Evolutionary conservation across 2,888 invertebrate genomes (phyloP), one percentile per base, ranked within the genome.

Genomic region (Sialis fuliginosa): DNA sequence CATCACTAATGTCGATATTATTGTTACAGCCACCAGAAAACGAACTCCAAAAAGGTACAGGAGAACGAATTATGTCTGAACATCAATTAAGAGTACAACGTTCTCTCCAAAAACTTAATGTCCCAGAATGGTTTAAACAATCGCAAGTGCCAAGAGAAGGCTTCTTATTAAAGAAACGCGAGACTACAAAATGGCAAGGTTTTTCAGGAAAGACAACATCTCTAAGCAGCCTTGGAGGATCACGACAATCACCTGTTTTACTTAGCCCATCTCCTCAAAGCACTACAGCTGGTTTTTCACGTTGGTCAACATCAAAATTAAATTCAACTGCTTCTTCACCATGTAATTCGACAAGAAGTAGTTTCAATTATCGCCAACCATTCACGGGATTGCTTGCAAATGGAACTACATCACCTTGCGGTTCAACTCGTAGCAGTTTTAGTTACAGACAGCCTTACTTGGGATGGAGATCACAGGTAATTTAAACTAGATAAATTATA

Each of bases 1-100:
- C 22, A 22, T 22, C 22, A 22, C 22, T 37, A 37, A 37, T 10
- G 5, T 6, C 6, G 5, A 39, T 12, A 31, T 50, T 57, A 57
- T 57, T 58, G 54, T 70, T 71, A 1, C 75, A 91, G 89, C 89
- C 90, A 59, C 91, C 91, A 55, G 91, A 92, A 70, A 92, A 92
- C 79, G 88, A 90, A 67, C 74, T 90, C 62, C 87, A 89, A 71
- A 88, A 88, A 72, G 79, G 81, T 63, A 77, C 77, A 54, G 72
- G 73, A 51, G 83, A 83, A 62, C 76, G 86, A 51, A 81, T 82
- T 61, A 81, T 91, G 61, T 93, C 92, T 52, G 92, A 92, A 70
- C 91, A 92, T 70, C 92, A 95, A 68, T 72, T 93, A 54, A 79
- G 93, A 55, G 88, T 95, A 51, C 89, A 91, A 66, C 81, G 90